Base-by-base conservation (phyloP, 2,797 vertebrate species). In the Sparus aurata region DNA sequence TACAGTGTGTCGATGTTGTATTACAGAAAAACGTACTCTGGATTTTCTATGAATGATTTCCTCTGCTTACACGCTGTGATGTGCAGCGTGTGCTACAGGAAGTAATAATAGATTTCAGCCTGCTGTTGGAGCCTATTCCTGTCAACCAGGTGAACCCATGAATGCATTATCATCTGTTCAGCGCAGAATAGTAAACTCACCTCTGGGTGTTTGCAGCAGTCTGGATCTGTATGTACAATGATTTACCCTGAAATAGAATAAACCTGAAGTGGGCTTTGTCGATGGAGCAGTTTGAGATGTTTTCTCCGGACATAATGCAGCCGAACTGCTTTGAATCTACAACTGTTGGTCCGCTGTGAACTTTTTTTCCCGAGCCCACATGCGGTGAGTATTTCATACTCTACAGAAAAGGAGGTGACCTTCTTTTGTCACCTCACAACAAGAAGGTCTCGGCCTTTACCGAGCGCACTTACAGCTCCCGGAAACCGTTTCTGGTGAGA, bases 121-220 rank as follows among this genome's bases (percentile, higher is more conserved):
- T 34, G 30, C 6, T 34, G 30, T 34, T 34, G 30, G 30, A 34
- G 3, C 5, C 34, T 38, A 9, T 43, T 65, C 55, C 49, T 25
- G 54, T 80, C 69, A 72, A 9, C n/a, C 16, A 16, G 18, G 30
- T 41, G 71, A 75, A 63, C 23, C 57, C 57, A 30, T 69, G 63
- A 84, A 63, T 69, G 41, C 25, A 46, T 69, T 67, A 67, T 69
- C 63, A 77, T 46, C 69, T 64, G n/a, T 60, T 17, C 47, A 20
- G 58, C 25, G 25, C 22, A 17, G 60, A 73, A 66, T 62, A 62
- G 27, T 27, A 55, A 73, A 46, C 50, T 25, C 38, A 5, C 20
- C 16, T 15, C 18, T 7, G 46, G 18, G 34, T 38, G 50, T 34
- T 41, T 50, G 25, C 60, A 3, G 12, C 60, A 20, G 68, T 27